Base-by-base conservation (phyloP, 2,888 invertebrate species). In the Chrysopilus asiliformis region DNA sequence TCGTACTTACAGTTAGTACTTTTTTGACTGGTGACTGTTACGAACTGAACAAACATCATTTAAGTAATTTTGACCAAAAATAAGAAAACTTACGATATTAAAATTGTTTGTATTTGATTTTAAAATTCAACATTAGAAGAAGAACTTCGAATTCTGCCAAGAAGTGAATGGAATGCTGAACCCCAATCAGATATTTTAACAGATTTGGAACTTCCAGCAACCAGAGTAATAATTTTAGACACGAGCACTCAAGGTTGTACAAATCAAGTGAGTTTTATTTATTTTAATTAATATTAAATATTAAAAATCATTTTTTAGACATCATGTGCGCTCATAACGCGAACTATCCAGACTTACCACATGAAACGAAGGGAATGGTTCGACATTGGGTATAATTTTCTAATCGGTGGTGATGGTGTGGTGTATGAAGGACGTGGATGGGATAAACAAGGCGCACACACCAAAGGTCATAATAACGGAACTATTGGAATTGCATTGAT, bases 311-410 rank as follows among this genome's bases (percentile, higher is more conserved):
- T n/a, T 19, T 30, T 25, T 24, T 15, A 74, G 70, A 68, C 68
- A 6, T 57, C 65, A 29, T 78, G 78, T 46, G 63, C 69, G 4
- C 61, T 68, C n/a, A 65, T 66, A 5, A 71, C 50, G 2, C 47
- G 47, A 3, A 41, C 44, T 3, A 53, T 57, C 17, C 82, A 82
- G 56, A 69, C 64, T 16, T 79, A 67, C 48, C 81, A 85, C 55
- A 75, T 84, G 22, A 78, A 79, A 46, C 68, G 70, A 14, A 60
- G 57, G 37, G 56, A 64, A 0, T 78, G 76, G 68, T 67, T 64
- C 40, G 84, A 84, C 51, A 81, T 83, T 16, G 75, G 67, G 0
- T 85, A 81, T 55, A 86, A 81, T 53, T 87, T 83, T 47, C 58
- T 86, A 3, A 71, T 86, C 3, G 85, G 82, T 1, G 83, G 82